Percentiles rank a stretch among this genome's conserved stretches.
Evolutionary conservation across 2,797 vertebrate species (phyloP).

Genomic region (Lophius americanus): DNA sequence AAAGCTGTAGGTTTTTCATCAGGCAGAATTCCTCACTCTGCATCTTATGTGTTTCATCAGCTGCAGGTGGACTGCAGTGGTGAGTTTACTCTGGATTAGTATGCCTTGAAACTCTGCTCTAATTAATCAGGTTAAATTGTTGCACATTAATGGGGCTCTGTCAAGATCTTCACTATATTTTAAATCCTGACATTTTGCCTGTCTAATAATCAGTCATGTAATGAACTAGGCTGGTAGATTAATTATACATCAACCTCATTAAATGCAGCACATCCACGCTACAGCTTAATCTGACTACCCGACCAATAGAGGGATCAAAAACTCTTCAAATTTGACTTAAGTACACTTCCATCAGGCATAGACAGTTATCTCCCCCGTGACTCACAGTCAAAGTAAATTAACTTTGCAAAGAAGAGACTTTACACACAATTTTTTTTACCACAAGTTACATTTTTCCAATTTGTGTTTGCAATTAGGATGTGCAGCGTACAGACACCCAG

Average conservation of each 20-base stretch:
- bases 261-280: slow-evolving; percentile 51
- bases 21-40: background rate
- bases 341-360: slow-evolving; percentile 21
- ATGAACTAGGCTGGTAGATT: slow-evolving; percentile 58
- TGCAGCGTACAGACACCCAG: slow-evolving; percentile 75
- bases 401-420: slow-evolving; percentile 53
- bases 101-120: slow-evolving; percentile 16
- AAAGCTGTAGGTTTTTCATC: slow-evolving; percentile 5
- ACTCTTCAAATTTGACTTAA: slow-evolving; percentile 42
- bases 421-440: slow-evolving; percentile 62
- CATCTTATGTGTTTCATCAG: slow-evolving; percentile 17
- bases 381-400: slow-evolving; percentile 54
- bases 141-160: slow-evolving; percentile 26
- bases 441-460: slow-evolving; percentile 79
- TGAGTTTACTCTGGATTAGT: slow-evolving; percentile 33
- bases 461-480: slow-evolving; percentile 80
- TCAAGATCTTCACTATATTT: slow-evolving; percentile 34
- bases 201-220: slow-evolving; percentile 59
- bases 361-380: slow-evolving; percentile 56
- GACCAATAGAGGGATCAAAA: slow-evolving; percentile 55
- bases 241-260: slow-evolving; percentile 70
- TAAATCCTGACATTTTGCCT: slow-evolving; percentile 43
- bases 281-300: slow-evolving; percentile 61
- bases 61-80: slow-evolving; percentile 28
- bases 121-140: background rate